Conservation (phyloP, 1,140 invertebrate species). For the Dendrolimus punctatus region DNA sequence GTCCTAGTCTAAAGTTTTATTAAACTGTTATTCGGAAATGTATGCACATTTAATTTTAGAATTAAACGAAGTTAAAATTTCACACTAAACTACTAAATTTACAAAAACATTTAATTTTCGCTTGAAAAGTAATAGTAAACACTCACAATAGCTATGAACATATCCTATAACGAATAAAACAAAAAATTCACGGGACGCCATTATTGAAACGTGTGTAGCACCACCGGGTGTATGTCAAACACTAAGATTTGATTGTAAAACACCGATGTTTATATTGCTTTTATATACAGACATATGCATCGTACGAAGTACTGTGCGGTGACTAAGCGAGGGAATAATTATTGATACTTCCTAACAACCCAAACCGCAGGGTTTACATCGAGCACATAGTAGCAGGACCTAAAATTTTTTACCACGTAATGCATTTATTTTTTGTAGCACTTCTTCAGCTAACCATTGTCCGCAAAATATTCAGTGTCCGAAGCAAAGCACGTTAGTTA, state of each 20-base stretch:
- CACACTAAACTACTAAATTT: too few relatives aligned
- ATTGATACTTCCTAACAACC: background rate
- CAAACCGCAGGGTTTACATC: too few relatives aligned
- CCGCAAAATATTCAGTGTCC: too few relatives aligned
- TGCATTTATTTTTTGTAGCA: too few relatives aligned
- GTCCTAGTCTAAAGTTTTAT: too few relatives aligned
- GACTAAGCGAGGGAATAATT: conserved; percentile 2
- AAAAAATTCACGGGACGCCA: conserved; percentile 2
- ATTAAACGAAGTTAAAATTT: too few relatives aligned
- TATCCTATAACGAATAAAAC: conserved; percentile 1
- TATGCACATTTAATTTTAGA: too few relatives aligned
- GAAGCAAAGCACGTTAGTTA: too few relatives aligned
- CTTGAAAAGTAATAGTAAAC: background rate
- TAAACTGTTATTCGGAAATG: too few relatives aligned
- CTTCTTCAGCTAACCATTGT: too few relatives aligned
- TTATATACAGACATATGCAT: conserved; percentile 3
- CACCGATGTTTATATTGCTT: conserved; percentile 2
- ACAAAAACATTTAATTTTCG: too few relatives aligned
- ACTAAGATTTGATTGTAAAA: conserved; percentile 5
- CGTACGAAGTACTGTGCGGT: background rate
- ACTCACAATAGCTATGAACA: conserved; percentile 3
- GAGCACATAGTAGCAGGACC: background rate
- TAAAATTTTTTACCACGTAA: background rate
- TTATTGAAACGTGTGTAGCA: conserved; percentile 5
- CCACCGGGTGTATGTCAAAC: background rate